Conservation (phyloP, 2,888 invertebrate species). For the Melieria crassipennis region DNA sequence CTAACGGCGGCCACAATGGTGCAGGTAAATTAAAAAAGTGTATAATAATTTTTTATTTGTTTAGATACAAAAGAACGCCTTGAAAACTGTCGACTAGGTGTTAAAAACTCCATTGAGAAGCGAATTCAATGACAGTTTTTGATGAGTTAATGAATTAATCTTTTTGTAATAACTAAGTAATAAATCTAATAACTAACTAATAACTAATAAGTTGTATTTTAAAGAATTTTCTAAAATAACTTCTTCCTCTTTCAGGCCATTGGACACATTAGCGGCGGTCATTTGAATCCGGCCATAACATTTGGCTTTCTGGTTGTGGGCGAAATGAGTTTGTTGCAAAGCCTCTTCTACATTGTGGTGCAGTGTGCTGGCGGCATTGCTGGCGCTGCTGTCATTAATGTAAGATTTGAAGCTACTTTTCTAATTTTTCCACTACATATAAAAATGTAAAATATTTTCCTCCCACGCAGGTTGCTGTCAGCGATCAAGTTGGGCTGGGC, state of each 20-base stretch:
- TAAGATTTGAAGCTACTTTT: slow-evolving; percentile 53
- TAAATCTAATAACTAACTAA: no score
- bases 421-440: no score
- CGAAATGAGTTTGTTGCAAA: slow-evolving; percentile 82
- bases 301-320: slow-evolving; percentile 82
- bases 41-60: no score
- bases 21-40: slow-evolving; percentile 72
- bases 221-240: no score
- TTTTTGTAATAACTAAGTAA: no score
- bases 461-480: slow-evolving; percentile 64
- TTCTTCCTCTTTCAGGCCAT: slow-evolving; percentile 70
- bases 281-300: slow-evolving; percentile 94
- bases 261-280: slow-evolving; percentile 89
- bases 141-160: no score
- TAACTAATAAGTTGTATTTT: no score
- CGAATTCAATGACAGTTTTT: no score
- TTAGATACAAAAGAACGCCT: no score
- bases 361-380: slow-evolving; percentile 85
- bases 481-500: slow-evolving; percentile 72
- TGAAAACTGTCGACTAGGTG: no score
- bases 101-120: no score
- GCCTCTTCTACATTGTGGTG: slow-evolving; percentile 80
- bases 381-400: slow-evolving; percentile 80
- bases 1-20: slow-evolving; percentile 86
- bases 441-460: no score